Conservation (phyloP, 2,113 vertebrate species). For the Poicephalus meyeri region DNA sequence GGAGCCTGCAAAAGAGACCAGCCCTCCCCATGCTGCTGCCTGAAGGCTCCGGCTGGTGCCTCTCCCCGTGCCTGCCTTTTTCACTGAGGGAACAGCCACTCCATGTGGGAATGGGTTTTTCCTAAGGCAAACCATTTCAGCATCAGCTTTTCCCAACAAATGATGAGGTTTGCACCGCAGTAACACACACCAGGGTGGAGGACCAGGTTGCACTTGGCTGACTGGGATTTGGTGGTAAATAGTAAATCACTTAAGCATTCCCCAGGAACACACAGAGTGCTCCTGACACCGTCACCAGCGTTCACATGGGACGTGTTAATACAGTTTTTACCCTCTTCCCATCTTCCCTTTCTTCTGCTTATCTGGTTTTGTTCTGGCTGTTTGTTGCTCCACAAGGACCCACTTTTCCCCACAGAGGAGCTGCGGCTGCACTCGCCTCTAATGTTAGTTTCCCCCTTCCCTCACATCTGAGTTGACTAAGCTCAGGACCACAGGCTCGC, state of each 20-base stretch:
- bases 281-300: accelerated
- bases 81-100: background rate
- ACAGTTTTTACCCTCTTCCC: background rate
- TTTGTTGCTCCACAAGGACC: background rate
- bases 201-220: background rate
- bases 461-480: accelerated
- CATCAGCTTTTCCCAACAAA: background rate
- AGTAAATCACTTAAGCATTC: background rate
- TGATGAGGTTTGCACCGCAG: background rate
- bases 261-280: background rate
- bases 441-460: background rate
- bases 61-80: background rate
- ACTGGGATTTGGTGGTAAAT: background rate
- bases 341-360: background rate
- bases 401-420: accelerated
- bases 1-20: background rate
- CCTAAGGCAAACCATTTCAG: background rate
- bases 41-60: background rate
- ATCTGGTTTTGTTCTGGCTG: background rate
- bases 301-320: background rate
- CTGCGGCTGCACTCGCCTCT: background rate
- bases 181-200: background rate
- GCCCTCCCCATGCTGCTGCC: accelerated
- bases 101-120: accelerated
- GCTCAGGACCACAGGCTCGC: background rate